Evolutionary conservation across 2,888 invertebrate genomes (phyloP).

Genomic region (Coremacera marginata): DNA sequence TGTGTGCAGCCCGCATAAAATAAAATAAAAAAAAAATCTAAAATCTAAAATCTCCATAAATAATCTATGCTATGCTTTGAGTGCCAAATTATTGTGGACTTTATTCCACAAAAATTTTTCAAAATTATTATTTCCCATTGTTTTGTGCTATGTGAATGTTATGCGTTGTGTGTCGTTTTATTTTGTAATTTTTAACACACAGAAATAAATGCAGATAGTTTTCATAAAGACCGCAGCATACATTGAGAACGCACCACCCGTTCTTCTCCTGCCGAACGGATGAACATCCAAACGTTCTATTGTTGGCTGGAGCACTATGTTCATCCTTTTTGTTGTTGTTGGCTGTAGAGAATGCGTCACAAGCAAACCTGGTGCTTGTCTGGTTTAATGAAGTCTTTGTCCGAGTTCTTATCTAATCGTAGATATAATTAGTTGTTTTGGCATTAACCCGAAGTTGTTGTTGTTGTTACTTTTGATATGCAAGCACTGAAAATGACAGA

Average conservation of each 20-base stretch:
- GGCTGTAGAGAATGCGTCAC: background rate
- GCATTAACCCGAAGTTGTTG: background rate
- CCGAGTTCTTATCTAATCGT: no score
- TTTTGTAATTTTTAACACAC: slow-evolving; percentile 1
- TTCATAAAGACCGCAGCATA: background rate
- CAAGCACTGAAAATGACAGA: no score
- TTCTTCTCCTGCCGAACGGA: no score
- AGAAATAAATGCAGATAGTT: background rate
- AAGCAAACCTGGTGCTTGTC: no score
- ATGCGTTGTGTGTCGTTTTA: background rate
- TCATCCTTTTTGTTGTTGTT: background rate
- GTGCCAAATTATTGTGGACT: no score
- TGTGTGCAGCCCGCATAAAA: background rate
- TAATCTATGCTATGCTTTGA: background rate
- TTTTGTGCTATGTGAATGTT: background rate
- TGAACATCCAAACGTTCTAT: background rate
- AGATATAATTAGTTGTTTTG: no score
- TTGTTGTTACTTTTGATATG: background rate
- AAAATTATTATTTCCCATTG: background rate
- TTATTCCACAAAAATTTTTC: no score
- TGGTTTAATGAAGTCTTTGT: no score
- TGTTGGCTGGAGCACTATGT: background rate
- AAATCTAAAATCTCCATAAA: slow-evolving; percentile 8
- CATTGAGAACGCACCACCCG: background rate
- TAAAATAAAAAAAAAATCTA: no score